phyloP scores from a whole-genome alignment of 64 coral and sea anemone species.

The Dendrophyllia cribrosa region DNA sequence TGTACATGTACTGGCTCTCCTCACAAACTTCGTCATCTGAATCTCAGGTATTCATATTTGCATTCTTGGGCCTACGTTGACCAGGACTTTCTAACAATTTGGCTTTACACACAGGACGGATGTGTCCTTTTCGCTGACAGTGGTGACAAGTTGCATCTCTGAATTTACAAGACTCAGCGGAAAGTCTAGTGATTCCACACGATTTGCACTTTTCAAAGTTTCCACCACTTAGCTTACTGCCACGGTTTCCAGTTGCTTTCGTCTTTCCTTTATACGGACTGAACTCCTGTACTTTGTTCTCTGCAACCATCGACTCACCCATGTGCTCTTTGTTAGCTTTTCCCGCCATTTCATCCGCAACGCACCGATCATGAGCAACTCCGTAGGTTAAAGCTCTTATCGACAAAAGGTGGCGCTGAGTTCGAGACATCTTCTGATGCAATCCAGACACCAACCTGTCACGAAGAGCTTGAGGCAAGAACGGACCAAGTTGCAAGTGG shows the following conservation, averaged over 20 bases:
- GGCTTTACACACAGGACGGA: constrained; percentile 10
- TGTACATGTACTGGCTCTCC: neutral
- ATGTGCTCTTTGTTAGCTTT: constrained; percentile 37
- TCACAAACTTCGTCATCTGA: neutral
- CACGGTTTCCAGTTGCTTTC: neutral
- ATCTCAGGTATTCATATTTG: neutral
- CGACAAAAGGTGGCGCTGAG: constrained; percentile 39
- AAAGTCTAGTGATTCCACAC: neutral
- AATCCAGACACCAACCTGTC: constrained; percentile 31
- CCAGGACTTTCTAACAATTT: constrained; percentile 4
- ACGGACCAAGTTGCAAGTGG: neutral
- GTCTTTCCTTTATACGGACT: neutral
- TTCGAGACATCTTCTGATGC: constrained; percentile 37
- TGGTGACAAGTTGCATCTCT: constrained; percentile 36
- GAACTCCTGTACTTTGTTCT: constrained; percentile 34
- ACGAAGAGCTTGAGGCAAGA: constrained; percentile 30
- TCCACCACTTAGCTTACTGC: neutral
- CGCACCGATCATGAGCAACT: constrained; percentile 10
- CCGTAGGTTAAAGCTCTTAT: constrained; percentile 38
- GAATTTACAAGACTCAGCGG: constrained; percentile 23
- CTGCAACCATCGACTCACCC: constrained; percentile 2
- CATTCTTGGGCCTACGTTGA: neutral
- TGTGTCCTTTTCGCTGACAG: constrained; percentile 59
- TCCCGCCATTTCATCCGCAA: constrained; percentile 32
- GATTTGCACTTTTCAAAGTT: neutral